Base-by-base conservation (phyloP, 2,797 vertebrate genomes). In the Sylvilagus floridanus region DNA sequence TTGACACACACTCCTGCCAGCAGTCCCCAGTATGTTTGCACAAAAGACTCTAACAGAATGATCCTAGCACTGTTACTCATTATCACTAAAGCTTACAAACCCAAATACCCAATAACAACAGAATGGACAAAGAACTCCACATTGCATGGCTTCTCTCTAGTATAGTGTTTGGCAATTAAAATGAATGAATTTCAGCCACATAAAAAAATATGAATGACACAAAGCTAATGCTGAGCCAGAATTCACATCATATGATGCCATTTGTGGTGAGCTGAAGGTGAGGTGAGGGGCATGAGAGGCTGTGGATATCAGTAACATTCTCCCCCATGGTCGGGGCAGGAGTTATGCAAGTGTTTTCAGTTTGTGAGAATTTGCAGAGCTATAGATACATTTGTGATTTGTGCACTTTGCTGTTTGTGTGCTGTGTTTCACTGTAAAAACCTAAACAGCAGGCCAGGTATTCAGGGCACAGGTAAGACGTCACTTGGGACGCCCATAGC, bases 151-250 rank as follows among this genome's bases (percentile, higher is more conserved):
- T 30, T 8, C 35, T 47, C 42, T 42, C 7, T 42, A 42, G 52
- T 30, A 71, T 37, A 86, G n/a, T 63, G 69, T 28, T 66, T 50
- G 52, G 54, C 57, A 92, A 50, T 63, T 86, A 54, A 71, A 72
- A 79, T 86, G 66, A 92, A 52, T 81, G 66, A 63, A n/a, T 75
- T 63, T 93, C 42, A 32, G 91, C 76, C 65, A 79, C 4, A 71
- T 69, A 35, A 35, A 12, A 14, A 65, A 54, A 42, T n/a, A 69
- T 22, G 10, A 16, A 63, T 35, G 17, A 35, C 54, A 52, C 68
- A 65, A 79, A 63, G 37, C 50, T 62, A 63, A 81, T 7, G 32
- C n/a, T 79, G 21, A 86, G 68, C 66, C 54, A 81, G 79, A 77
- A 32, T 54, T 60, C 52, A 84, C 62, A 69, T 3, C 19, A 7